Base-by-base conservation (phyloP, 2,113 vertebrate species). In the Leiothrix lutea region DNA sequence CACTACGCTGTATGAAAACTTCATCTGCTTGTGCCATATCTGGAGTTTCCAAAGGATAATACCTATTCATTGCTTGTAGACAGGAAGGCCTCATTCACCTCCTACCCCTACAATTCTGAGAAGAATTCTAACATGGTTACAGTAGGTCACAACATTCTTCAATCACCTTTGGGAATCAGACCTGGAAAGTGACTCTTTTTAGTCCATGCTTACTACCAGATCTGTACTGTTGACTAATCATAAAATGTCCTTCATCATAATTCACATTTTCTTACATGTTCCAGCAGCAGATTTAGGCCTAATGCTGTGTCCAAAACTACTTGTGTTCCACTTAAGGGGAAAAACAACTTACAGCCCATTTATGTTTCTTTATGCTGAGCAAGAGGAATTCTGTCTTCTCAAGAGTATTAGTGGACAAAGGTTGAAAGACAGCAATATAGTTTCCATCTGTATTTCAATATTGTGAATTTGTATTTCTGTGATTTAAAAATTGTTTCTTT, bases 151-250 rank as follows among this genome's bases (percentile, higher is more conserved):
- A 8, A 33, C 3, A 40, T 21, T 75, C 38, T 38, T 51, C 15
- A 47, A 0, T 35, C 12, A 42, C 0, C 36, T 89, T 83, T 48
- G n/a, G 28, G n/a, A 80, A 38, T 35, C 4, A 47, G 2, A 42
- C 6, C 12, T 22, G 21, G 9, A 38, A 65, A 54, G 22, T 25
- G 0, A 6, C 38, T 74, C 2, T 74, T 92, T 66, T 23, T 33
- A 42, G 8, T 2, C 10, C 7, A 3, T 29, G 5, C 1, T 62
- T 74, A 48, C 21, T 60, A 9, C 11, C 33, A 28, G 1, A 22
- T n/a, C 4, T 36, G 4, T 10, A 19, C 9, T 36, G 5, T 8
- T 1, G 1, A 21, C 10, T 10, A 11, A 45, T 6, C 0, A 0
- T 11, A 26, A 79, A 13, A 25, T 22, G 0, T 24, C 64, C 5